Evolutionary conservation across 2,113 vertebrate species (phyloP), one percentile per base, ranked within the genome.

Genomic region (Opisthocomus hoazin): DNA sequence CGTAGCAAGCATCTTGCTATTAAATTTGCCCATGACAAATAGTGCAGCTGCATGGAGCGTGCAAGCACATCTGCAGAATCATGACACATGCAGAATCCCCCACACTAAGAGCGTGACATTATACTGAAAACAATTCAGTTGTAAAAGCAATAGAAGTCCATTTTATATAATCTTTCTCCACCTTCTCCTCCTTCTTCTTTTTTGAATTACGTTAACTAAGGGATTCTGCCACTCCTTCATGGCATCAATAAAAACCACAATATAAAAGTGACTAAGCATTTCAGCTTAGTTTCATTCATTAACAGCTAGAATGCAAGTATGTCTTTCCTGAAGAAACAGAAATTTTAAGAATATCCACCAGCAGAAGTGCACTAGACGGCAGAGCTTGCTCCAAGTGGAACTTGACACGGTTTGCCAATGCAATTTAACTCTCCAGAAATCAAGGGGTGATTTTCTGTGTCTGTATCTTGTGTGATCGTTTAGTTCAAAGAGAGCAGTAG

Each of bases 31-130:
- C 26, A 22, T 73, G 86, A 90, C 34, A 84, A 93, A 81, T 43
- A 92, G 56, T 69, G 69, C 95, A 96, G 90, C 89, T 96, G 92
- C 94, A 50, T 57, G 36, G 73, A 54, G 61, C 65, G 70, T 92
- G 73, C 89, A 87, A 79, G 90, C 94, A 89, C 94, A 96, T 92
- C 92, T 96, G 84, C 89, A 63, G 80, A 87, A 81, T 91, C 92
- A 91, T 41, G 77, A 94, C 77, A 93, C 12, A 87, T 73, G 65
- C 77, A 85, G 84, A 89, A 79, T 73, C 74, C 81, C 73, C 79
- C 77, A 32, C 89, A 43, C 37, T 20, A 89, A 70, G 79, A 92
- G 75, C 6, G 1, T 92, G 92, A 95, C 86, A 82, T 93, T 90
- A 57, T 51, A 41, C 57, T 79, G 53, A 73, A 91, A 89, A 76